Conservation (phyloP, 2,113 vertebrate genomes). For the Lepisosteus osseus region DNA sequence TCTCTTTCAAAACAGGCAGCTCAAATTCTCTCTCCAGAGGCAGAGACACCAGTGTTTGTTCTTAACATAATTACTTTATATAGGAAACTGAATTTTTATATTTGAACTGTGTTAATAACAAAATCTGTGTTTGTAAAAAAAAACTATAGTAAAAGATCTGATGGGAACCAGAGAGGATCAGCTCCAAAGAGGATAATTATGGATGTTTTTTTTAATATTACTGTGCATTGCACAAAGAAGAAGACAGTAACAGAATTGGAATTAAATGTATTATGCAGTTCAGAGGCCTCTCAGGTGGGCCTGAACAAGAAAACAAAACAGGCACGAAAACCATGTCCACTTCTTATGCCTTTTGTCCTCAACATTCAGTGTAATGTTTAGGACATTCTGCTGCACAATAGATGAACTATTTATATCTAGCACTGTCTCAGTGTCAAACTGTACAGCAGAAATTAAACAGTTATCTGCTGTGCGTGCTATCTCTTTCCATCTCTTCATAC, state of each 20-base stretch:
- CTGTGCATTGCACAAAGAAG: no score
- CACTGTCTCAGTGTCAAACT: neutral
- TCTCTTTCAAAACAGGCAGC: neutral
- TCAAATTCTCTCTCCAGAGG: neutral
- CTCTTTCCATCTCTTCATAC: neutral
- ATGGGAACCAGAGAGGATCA: no score
- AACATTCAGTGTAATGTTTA: neutral
- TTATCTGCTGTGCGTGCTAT: neutral
- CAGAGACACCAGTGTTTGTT: neutral
- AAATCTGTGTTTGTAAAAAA: neutral
- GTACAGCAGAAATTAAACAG: constrained; percentile 10
- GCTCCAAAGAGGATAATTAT: no score
- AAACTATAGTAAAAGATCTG: neutral
- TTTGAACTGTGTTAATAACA: neutral
- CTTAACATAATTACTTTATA: neutral
- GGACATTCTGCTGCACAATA: neutral
- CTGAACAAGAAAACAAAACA: no score
- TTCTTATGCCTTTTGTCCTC: neutral
- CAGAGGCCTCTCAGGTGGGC: no score
- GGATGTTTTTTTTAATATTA: no score
- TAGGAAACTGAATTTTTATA: neutral
- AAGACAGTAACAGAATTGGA: no score
- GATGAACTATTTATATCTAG: neutral
- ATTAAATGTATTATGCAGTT: no score
- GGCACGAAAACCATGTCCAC: no score